Evolutionary conservation across 2,113 vertebrate genomes (phyloP), one percentile per base, ranked within the genome.

Genomic region (Bolborhynchus lineola): DNA sequence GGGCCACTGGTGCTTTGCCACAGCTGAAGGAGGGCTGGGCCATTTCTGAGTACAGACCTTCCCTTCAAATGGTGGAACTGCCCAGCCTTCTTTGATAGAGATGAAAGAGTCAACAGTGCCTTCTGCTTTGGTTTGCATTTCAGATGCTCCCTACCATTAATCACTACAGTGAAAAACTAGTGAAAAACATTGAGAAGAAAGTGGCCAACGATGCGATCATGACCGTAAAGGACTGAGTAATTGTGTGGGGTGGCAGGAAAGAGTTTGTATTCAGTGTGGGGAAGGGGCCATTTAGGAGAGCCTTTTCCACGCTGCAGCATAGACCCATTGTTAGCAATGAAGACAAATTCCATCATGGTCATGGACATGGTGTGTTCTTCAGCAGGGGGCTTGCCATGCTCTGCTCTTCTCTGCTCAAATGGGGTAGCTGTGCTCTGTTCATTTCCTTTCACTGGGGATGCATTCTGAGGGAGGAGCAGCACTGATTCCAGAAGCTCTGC

Each of bases 81-180:
- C 21, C 46, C 53, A 44, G 37, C 50, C 60, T 80, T 72, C 39
- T 47, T 62, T 79, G 26, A 15, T 29, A 55, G 18, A 75, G 25
- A 9, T 14, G 41, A n/a, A 68, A 50, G 60, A 20, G 49, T 85
- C 75, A 49, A 29, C 25, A 59, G 16, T 39, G 26, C 57, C 63
- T 93, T 83, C 23, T 82, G 7, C 37, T 95, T 33, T 63, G 82
- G 19, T 93, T 91, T 97, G 86, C 28, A 33, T 89, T 94, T 91
- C 95, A 99, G 99, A 99, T 99, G 98, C 98, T 99, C 50, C 96
- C 74, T 24, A 97, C 99, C 44, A 96, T 99, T 93, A 95, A 91
- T 39, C 83, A 88, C 9, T 98, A 98, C 70, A 98, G 97, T 79
- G 95, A 98, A 55, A 95, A 92, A 49, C 79, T 99, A 95, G 89